A percentile compares a stretch with the other conserved stretches of the same genome.
Conservation (phyloP, 1,140 invertebrate species). For the Phenacoccus solenopsis region DNA sequence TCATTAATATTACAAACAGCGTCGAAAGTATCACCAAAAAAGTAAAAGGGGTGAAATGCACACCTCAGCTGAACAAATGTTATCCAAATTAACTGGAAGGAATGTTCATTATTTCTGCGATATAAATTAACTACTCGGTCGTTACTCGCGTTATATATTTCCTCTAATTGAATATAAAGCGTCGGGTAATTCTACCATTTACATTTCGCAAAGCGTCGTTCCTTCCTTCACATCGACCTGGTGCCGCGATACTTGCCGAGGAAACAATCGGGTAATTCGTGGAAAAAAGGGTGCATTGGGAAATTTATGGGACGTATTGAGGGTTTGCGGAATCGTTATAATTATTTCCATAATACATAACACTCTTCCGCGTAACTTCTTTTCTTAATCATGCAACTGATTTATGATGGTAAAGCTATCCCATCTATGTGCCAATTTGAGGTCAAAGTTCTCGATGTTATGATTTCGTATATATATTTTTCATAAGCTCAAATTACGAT, state of each 20-base stretch:
- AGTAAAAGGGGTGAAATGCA: too few species aligned
- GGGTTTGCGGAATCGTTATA: slow-evolving; percentile 1
- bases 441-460: too few species aligned
- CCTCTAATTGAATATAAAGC: background rate
- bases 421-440: too few species aligned
- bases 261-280: too few species aligned
- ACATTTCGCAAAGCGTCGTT: background rate
- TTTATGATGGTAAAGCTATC: too few species aligned
- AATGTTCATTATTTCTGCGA: background rate
- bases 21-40: too few species aligned
- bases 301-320: background rate
- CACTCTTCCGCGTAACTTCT: background rate
- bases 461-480: too few species aligned
- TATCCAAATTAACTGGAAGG: background rate
- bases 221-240: background rate
- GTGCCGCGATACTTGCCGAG: background rate
- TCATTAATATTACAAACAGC: too few species aligned
- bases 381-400: slow-evolving; percentile 2
- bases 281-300: too few species aligned
- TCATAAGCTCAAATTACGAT: too few species aligned
- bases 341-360: background rate
- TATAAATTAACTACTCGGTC: background rate
- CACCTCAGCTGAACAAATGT: too few species aligned
- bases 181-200: background rate
- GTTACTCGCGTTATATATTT: background rate